Percentiles rank a stretch among this genome's conserved stretches.
Conservation (phyloP, 30 jellyfish, hydroid and myxozoan species). For the Pseudorhiza aurosa region DNA sequence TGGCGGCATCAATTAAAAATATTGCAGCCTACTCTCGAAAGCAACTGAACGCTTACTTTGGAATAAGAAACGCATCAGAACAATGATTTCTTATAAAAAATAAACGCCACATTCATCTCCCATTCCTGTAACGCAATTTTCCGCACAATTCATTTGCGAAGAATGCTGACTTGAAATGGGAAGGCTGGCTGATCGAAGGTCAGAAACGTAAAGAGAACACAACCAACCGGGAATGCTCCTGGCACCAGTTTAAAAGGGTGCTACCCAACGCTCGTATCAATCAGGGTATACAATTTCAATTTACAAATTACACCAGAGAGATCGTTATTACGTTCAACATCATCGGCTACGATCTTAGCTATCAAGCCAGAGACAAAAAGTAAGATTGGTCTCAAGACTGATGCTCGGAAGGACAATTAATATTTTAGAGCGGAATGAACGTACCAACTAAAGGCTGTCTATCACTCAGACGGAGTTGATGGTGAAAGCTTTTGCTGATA, state of each 20-base stretch:
- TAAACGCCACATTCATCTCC: neutral
- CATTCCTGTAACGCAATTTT: constrained; percentile 15
- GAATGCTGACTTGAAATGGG: constrained; percentile 31
- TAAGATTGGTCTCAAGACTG: too few relatives aligned
- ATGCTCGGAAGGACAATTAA: too few relatives aligned
- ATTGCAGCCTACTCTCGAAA: constrained; percentile 19
- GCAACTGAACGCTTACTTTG: neutral
- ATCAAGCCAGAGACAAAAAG: too few relatives aligned
- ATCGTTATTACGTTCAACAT: too few relatives aligned
- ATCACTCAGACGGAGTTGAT: constrained; percentile 94
- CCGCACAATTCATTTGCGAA: constrained; percentile 4
- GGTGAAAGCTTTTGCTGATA: constrained; percentile 95
- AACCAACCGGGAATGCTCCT: neutral
- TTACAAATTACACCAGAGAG: too few relatives aligned
- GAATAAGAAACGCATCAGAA: neutral
- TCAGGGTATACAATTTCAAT: too few relatives aligned
- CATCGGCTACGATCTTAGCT: too few relatives aligned
- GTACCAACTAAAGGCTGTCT: constrained; percentile 96
- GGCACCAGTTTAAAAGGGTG: too few relatives aligned
- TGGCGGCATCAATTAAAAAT: neutral
- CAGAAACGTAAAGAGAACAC: neutral
- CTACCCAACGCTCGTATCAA: too few relatives aligned
- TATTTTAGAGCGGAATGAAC: constrained; percentile 8
- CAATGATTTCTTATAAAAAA: neutral
- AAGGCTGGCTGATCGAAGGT: neutral